Evolutionary conservation across 2,797 vertebrate genomes (phyloP), one percentile per base, ranked within the genome.

Genomic region (Melanotaenia trifasciata): DNA sequence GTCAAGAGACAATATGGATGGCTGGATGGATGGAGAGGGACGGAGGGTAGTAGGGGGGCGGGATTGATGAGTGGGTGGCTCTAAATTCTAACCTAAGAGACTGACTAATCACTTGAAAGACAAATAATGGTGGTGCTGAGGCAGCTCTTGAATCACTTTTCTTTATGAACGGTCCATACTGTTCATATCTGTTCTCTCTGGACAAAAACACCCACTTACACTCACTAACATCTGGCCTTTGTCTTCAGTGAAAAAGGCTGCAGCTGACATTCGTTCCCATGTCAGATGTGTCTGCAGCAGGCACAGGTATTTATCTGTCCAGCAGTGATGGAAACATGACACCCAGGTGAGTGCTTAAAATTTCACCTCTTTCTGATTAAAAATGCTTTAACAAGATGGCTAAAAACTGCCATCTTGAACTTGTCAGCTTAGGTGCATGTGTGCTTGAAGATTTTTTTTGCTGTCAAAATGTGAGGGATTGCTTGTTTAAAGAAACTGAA

Each of bases 21-120:
- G 47, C 11, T 57, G 72, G 66, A 59, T 71, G 79, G 74, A 79
- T 71, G 54, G 78, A 72, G 84, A 85, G 58, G 60, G 47, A 80
- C 73, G 68, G 70, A 84, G 67, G 62, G 51, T 76, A 54, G 69
- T 63, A 59, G 9, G 35, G 20, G 51, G 24, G 28, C 28, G 22
- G 58, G 72, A 76, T 79, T 80, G 63, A 76, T 88, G 40, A 76
- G 63, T 75, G 76, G 62, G 59, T 61, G 70, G 79, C 87, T 82
- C 59, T 83, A 65, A 80, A 73, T 51, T 83, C 78, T 62, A 64
- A 51, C 57, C 79, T 80, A 60, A 69, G 61, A 71, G 47, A 35
- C 70, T 70, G 76, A 87, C 84, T 84, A 84, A 85, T 89, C 61
- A 64, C 81, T 84, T 66, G 77, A 90, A 67, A 67, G 69, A 77